A percentile compares a stretch with the other conserved stretches of the same genome.
Conservation (phyloP, 2,113 vertebrate genomes). For the Chaetodon trifascialis region DNA sequence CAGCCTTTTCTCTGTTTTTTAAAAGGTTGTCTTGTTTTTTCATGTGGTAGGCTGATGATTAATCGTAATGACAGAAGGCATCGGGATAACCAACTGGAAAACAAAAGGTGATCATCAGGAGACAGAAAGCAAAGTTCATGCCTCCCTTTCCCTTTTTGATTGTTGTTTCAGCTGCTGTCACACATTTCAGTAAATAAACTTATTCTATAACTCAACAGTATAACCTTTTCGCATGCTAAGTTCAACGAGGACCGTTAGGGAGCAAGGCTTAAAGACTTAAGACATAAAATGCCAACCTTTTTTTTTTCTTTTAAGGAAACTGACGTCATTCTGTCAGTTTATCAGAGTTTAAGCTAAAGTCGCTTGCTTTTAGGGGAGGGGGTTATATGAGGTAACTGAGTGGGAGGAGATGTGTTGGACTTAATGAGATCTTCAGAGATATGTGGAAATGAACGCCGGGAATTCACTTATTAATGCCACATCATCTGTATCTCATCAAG, state of each 20-base stretch:
- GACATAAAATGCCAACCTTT: constrained; percentile 6
- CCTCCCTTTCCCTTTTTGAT: neutral
- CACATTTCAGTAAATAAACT: neutral
- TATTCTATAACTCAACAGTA: neutral
- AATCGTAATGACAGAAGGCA: constrained; percentile 3
- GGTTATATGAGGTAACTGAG: constrained; percentile 40
- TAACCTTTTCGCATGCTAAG: neutral
- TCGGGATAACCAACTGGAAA: neutral
- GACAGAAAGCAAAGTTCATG: constrained; percentile 1
- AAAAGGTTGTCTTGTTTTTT: constrained; percentile 17
- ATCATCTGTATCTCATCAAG: constrained; percentile 58
- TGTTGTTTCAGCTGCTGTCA: neutral
- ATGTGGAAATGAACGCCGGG: constrained; percentile 31
- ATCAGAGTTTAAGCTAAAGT: neutral
- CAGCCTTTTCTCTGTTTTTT: neutral
- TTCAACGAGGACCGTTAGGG: neutral
- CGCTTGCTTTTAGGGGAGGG: constrained; percentile 6
- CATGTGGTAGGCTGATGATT: neutral
- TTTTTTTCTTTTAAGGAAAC: constrained; percentile 4
- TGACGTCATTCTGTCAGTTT: neutral
- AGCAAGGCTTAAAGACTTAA: neutral
- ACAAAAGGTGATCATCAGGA: constrained; percentile 20
- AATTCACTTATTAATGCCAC: constrained; percentile 45
- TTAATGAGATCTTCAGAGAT: constrained; percentile 70
- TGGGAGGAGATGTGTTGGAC: constrained; percentile 35